Evolutionary conservation across 2,888 invertebrate species (phyloP), one percentile per base, ranked within the genome.

Genomic region (Didymodactylos carnosus): DNA sequence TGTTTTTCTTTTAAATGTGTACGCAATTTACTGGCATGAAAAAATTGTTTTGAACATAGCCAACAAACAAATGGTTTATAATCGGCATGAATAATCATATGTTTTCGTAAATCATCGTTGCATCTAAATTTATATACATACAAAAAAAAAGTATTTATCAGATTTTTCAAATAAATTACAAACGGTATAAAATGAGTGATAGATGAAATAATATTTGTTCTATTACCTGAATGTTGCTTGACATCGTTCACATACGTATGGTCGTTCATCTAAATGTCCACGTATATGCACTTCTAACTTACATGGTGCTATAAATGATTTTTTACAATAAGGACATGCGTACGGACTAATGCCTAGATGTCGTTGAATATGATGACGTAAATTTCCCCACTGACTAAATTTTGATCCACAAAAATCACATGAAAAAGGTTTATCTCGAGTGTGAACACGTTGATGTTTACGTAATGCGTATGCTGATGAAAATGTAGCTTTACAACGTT

Each of bases 231-330:
- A 70, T 70, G 70, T 70, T 40, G 70, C 39, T 39, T 70, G 41
- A 70, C 70, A 70, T 25, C 23, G 39, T 29, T 70, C 70, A 27
- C 70, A 70, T n/a, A 41, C 40, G 23, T 70, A 70, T 7, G 70
- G 70, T 16, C 70, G 70, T 41, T 70, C 70, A 70, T 70, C 41
- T 5, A 41, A 25, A 41, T 70, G 70, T 2, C 70, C 70, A 40
- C 70, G 70, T 13, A 70, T 70, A 70, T 70, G 70, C 23, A 70
- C 70, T 70, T 70, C 70, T 23, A 70, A 39, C 39, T 70, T 70
- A 23, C 70, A 40, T 25, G 70, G 70, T 25, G 70, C 70, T 16
- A 70, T 70, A 40, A 40, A 70, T 10, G 70, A 27, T 27, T 70
- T 70, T 13, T 70, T 41, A 40, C 70, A 70, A 41, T 70, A 70